phyloP scores from a whole-genome alignment of 2,888 invertebrate species.

The Diarsia rubi region DNA sequence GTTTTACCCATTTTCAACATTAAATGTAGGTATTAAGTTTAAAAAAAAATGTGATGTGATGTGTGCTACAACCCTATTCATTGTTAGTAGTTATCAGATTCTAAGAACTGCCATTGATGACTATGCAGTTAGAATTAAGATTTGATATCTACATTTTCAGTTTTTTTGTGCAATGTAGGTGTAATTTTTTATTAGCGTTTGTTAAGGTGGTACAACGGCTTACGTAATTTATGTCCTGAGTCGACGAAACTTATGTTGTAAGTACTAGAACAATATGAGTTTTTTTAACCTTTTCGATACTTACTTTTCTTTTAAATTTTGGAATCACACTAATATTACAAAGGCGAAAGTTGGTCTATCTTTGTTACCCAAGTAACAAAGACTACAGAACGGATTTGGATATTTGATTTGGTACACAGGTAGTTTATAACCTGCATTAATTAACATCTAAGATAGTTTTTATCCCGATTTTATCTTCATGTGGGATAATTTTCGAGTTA shows the following conservation, averaged over 20 bases:
- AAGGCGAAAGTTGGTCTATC: no score
- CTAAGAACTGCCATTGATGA: slow-evolving; percentile 56
- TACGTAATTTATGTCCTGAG: slow-evolving; percentile 5
- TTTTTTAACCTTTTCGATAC: not conserved
- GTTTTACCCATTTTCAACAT: not conserved
- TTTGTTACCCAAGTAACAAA: no score
- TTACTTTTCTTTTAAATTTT: not conserved
- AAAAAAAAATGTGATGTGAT: not conserved
- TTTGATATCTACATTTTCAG: slow-evolving; percentile 37
- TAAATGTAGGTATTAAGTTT: no score
- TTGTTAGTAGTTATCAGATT: slow-evolving; percentile 50
- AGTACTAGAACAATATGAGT: not conserved
- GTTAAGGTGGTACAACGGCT: slow-evolving; percentile 1
- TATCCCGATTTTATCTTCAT: no score
- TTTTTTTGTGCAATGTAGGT: slow-evolving; percentile 29
- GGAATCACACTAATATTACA: no score
- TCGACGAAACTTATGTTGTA: slow-evolving; percentile 6
- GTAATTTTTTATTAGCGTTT: slow-evolving; percentile 14
- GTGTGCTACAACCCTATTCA: slow-evolving; percentile 44
- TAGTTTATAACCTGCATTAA: no score
- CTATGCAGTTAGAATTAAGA: slow-evolving; percentile 55
- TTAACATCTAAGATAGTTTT: no score
- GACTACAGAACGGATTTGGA: no score
- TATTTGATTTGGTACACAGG: no score
- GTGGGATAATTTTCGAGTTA: no score